These are phyloP conservation scores for Acyrthosiphon pisum DNA, from an alignment of 1,140 invertebrate species.

Conservation along the genomic window DNA sequence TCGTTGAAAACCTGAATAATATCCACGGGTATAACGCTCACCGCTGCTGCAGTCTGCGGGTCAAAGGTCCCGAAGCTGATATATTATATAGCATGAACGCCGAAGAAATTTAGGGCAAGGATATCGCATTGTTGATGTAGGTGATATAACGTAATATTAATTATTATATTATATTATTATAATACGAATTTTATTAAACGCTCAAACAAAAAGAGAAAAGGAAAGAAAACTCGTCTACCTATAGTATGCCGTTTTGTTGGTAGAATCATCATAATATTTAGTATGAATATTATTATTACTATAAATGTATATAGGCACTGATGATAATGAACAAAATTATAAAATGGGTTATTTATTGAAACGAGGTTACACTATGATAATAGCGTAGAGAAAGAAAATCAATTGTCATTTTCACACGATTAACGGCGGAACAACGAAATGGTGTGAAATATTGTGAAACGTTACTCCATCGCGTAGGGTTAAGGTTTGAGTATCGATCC, in stretches of 20 bases:
- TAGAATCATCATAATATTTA: not conserved
- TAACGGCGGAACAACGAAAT: constrained; percentile 42
- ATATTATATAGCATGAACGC: not conserved
- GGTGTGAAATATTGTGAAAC: constrained; percentile 44
- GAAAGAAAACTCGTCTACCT: not conserved
- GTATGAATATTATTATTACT: not conserved
- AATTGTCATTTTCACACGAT: constrained; percentile 51
- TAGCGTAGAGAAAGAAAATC: constrained; percentile 41
- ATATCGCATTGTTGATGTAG: not conserved
- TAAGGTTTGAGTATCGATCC: not conserved
- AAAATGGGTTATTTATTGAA: constrained; percentile 35
- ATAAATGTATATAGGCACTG: not conserved
- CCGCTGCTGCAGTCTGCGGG: not conserved
- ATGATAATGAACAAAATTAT: not conserved
- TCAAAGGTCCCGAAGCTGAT: constrained; percentile 5
- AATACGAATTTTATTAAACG: not conserved
- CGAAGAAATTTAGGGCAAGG: not conserved
- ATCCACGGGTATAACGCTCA: not conserved
- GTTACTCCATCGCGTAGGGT: constrained; percentile 21
- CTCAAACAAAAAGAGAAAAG: not conserved
- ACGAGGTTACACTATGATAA: constrained; percentile 9
- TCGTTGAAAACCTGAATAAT: not conserved
- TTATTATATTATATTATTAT: not conserved
- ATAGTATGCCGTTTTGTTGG: not conserved
- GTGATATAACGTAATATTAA: not conserved